Evolutionary conservation across 2,797 vertebrate genomes (phyloP).

Genomic region (Toxotes lorentzi): DNA sequence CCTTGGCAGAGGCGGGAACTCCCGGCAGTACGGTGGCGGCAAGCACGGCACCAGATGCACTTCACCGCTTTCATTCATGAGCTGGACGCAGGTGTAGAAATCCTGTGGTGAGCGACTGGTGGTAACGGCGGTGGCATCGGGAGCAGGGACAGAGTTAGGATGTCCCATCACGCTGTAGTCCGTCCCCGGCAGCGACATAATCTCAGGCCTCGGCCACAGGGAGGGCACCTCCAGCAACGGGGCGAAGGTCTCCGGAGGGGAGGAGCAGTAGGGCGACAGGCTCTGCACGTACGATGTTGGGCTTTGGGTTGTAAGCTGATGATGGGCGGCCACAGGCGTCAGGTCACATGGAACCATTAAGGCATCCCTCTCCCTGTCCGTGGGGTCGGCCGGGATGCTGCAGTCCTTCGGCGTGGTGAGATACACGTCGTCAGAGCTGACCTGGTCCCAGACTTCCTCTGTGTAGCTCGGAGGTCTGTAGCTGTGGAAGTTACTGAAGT

Average conservation of each 20-base stretch:
- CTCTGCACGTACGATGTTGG: neutral
- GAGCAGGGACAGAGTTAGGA: neutral
- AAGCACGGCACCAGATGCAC: constrained; percentile 82
- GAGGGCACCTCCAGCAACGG: neutral
- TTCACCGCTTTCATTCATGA: constrained; percentile 72
- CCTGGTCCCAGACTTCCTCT: constrained; percentile 78
- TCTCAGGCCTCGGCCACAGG: constrained; percentile 37
- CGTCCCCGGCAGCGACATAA: constrained; percentile 54
- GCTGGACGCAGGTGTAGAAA: constrained; percentile 86
- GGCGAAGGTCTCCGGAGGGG: neutral
- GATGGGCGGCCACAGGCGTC: neutral
- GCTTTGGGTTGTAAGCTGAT: neutral
- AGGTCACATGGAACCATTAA: neutral
- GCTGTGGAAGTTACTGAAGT: constrained; percentile 82
- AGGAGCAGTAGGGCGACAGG: constrained; percentile 39
- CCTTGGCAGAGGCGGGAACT: constrained; percentile 25
- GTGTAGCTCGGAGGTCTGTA: constrained; percentile 74
- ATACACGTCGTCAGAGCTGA: constrained; percentile 56
- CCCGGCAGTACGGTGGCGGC: constrained; percentile 48
- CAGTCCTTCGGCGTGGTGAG: constrained; percentile 8
- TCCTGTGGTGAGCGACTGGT: constrained; percentile 51
- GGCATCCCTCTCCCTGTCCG: constrained; percentile 5
- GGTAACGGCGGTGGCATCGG: neutral
- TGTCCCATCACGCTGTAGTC: constrained; percentile 75
- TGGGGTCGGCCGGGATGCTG: neutral